A percentile compares a stretch with the other conserved stretches of the same genome.
Evolutionary conservation across 1,140 invertebrate species (phyloP).

Genomic region (Zaprionus tsacasi): DNA sequence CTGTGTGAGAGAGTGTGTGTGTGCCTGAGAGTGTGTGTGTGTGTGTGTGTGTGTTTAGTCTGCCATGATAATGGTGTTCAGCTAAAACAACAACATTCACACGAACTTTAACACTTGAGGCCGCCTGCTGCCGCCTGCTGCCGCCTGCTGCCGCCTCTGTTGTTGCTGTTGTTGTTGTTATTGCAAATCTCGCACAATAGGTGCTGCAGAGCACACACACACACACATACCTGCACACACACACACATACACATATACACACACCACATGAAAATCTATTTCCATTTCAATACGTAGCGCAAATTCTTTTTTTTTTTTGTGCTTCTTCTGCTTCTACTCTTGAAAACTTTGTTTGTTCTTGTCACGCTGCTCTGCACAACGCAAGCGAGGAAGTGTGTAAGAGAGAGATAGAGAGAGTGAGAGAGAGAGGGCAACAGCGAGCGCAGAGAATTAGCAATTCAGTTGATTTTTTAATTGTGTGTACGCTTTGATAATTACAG

Average conservation of each 20-base stretch:
- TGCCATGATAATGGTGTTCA: conserved; percentile 76
- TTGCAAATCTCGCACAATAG: conserved; percentile 49
- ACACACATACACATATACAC: conserved; percentile 6
- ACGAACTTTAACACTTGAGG: conserved; percentile 73
- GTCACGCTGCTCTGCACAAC: conserved; percentile 75
- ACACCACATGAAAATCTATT: conserved; percentile 53
- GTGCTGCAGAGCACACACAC: conserved; percentile 27
- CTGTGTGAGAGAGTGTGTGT: conserved; percentile 10
- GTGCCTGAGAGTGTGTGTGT: conserved; percentile 13
- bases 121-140: conserved; percentile 9
- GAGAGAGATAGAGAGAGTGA: not conserved
- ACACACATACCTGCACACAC: not conserved
- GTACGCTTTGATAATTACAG: conserved; percentile 29
- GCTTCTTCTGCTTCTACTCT: conserved; percentile 30
- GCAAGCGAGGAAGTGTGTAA: not conserved
- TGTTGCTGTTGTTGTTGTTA: conserved; percentile 38
- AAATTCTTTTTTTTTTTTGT: conserved; percentile 32
- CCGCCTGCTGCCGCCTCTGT: conserved; percentile 14
- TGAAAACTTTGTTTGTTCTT: conserved; percentile 64
- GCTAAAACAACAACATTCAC: conserved; percentile 55
- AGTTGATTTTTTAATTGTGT: conserved; percentile 23
- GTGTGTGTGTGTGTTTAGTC: conserved; percentile 43
- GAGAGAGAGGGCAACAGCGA: conserved; percentile 4
- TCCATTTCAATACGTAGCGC: conserved; percentile 73
- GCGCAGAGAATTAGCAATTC: conserved; percentile 35